Conservation (phyloP, 2,797 vertebrate genomes). For the Acipenser ruthenus region DNA sequence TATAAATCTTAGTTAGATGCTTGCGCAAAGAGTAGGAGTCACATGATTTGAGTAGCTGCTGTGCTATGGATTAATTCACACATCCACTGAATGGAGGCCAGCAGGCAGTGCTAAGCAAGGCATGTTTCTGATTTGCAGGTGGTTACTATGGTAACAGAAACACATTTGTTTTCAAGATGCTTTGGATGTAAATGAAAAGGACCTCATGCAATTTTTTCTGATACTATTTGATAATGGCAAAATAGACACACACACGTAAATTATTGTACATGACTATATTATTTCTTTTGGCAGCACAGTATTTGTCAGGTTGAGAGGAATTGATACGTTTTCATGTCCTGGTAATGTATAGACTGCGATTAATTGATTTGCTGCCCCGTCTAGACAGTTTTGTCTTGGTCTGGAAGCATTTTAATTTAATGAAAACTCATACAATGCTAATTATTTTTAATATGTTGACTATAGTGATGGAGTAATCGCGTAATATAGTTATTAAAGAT, state of each 20-base stretch:
- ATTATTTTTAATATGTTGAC: background rate
- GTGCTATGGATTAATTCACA: background rate
- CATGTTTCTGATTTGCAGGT: too few relatives aligned
- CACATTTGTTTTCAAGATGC: background rate
- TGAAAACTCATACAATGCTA: background rate
- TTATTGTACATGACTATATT: background rate
- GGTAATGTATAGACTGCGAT: background rate
- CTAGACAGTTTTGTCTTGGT: background rate
- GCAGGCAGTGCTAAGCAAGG: too few relatives aligned
- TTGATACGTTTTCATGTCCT: background rate
- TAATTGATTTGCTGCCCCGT: background rate
- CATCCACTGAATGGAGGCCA: background rate
- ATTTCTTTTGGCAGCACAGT: background rate
- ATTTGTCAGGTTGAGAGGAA: background rate
- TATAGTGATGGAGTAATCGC: too few relatives aligned
- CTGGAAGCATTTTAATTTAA: too few relatives aligned
- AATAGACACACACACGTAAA: background rate
- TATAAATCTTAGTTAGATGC: background rate
- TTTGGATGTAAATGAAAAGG: background rate
- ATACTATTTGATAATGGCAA: background rate
- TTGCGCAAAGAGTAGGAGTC: background rate
- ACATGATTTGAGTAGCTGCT: background rate
- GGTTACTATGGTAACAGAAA: too few relatives aligned
- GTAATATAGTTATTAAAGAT: too few relatives aligned
- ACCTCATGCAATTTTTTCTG: background rate